These are phyloP conservation scores for Nezara viridula DNA, from an alignment of 2,888 invertebrate species.

Conservation along the genomic window DNA sequence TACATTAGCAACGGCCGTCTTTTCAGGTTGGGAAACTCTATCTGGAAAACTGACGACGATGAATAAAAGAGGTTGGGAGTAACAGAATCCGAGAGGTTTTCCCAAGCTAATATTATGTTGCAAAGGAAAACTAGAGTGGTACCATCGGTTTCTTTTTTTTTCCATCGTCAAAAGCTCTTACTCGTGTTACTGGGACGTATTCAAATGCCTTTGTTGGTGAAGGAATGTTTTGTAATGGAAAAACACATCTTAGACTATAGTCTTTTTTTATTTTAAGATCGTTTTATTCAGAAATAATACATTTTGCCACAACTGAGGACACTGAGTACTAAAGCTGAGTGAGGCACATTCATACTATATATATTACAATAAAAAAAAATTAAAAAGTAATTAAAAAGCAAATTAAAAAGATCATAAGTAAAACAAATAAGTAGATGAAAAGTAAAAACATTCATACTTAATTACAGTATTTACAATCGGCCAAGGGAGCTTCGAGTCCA, in stretches of 20 bases:
- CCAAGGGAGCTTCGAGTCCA: too few relatives aligned
- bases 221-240: not conserved
- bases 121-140: not conserved
- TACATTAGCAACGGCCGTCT: not conserved
- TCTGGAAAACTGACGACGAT: not conserved
- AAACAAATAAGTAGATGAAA: too few relatives aligned
- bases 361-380: too few relatives aligned
- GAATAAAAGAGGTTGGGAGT: not conserved
- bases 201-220: not conserved
- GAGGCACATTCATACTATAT: too few relatives aligned
- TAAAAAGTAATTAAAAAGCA: too few relatives aligned
- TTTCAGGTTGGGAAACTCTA: not conserved
- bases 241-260: not conserved
- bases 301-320: too few relatives aligned
- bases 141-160: not conserved
- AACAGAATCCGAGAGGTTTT: not conserved
- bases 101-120: conserved; percentile 11
- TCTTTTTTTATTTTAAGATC: too few relatives aligned
- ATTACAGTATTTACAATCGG: too few relatives aligned
- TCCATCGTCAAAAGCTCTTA: not conserved
- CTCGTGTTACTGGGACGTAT: not conserved
- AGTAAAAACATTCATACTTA: too few relatives aligned
- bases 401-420: too few relatives aligned
- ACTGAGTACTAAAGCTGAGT: too few relatives aligned
- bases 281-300: too few relatives aligned